Base-by-base conservation (phyloP, 2,113 vertebrate species). In the Apodemus sylvaticus region DNA sequence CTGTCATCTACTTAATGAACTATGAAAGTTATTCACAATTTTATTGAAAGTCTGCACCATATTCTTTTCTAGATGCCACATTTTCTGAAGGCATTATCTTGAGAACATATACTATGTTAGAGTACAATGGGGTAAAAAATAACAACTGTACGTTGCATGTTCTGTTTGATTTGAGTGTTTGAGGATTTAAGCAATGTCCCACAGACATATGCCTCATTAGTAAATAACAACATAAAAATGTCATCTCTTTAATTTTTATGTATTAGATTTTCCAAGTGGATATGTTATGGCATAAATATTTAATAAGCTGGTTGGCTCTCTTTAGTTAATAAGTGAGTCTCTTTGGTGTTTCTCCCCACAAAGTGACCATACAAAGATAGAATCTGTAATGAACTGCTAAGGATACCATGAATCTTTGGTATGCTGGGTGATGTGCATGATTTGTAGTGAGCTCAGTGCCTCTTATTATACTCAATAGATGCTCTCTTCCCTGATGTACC, bases 241-340 rank as follows among this genome's bases (percentile, higher is more conserved):
- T 24, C 81, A 60, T 48, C 71, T 58, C 95, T 94, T 85, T 36
- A 64, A 4, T 45, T 71, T 90, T 86, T 85, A 34, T 51, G 10
- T 64, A 78, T 83, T 91, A 74, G 64, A 92, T 79, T 73, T 94
- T 94, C 66, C 36, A 92, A 87, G 71, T 64, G 24, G 14, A 8
- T 85, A 36, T 90, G 2, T 89, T 89, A 53, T 55, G 11, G 74
- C 16, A 36, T 31, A 83, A 88, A 62, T 73, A 83, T 20, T 89
- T 90, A 81, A 62, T 74, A 79, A 82, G 2, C 34, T 85, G 14
- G 17, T 51, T 70, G 26, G 36, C 9, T 14, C 70, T 86, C 86
- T 78, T 71, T 60, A 20, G 24, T 82, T 82, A 89, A 93, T 93
- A 89, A 53, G 53, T 91, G 78, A 93, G 20, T 76, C 16, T 60